Conservation (phyloP, 2,113 vertebrate genomes). For the Australoheros scitulus region DNA sequence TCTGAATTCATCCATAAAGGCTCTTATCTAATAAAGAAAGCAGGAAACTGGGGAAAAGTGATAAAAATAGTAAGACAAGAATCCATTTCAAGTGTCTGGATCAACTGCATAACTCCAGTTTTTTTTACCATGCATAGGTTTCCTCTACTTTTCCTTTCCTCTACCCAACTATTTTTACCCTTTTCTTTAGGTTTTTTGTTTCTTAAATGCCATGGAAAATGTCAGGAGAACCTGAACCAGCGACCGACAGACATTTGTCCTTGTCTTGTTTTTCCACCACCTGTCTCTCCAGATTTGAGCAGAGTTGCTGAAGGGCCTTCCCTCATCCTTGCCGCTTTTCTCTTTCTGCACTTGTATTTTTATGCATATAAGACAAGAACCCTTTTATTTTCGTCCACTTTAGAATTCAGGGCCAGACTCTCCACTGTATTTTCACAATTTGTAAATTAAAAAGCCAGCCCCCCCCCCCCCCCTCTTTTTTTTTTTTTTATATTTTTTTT, state of each 20-base stretch:
- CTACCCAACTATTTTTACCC: conserved; percentile 18
- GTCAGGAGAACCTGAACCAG: conserved; percentile 48
- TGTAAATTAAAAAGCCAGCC: conserved; percentile 55
- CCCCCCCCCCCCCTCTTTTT: background rate
- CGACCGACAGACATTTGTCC: conserved; percentile 65
- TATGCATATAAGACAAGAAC: background rate
- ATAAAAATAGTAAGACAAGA: conserved; percentile 14
- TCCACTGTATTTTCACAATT: conserved; percentile 21
- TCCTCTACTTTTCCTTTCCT: conserved; percentile 17
- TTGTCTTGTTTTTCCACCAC: conserved; percentile 63
- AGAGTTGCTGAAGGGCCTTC: conserved; percentile 52
- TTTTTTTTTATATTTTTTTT: too few relatives aligned
- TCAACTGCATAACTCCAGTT: conserved; percentile 16
- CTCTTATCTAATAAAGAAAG: background rate
- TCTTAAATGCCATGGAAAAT: conserved; percentile 74
- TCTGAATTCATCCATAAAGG: background rate
- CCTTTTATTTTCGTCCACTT: background rate
- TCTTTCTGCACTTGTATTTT: conserved; percentile 21
- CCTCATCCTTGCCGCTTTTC: conserved; percentile 38
- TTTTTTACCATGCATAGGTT: background rate
- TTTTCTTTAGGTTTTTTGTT: conserved; percentile 37
- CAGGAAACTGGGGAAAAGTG: background rate
- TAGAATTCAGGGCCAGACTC: background rate
- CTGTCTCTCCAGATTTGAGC: conserved; percentile 62
- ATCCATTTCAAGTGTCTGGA: conserved; percentile 16